phyloP scores from a whole-genome alignment of 2,113 vertebrate species.

The Rallus limicola region DNA sequence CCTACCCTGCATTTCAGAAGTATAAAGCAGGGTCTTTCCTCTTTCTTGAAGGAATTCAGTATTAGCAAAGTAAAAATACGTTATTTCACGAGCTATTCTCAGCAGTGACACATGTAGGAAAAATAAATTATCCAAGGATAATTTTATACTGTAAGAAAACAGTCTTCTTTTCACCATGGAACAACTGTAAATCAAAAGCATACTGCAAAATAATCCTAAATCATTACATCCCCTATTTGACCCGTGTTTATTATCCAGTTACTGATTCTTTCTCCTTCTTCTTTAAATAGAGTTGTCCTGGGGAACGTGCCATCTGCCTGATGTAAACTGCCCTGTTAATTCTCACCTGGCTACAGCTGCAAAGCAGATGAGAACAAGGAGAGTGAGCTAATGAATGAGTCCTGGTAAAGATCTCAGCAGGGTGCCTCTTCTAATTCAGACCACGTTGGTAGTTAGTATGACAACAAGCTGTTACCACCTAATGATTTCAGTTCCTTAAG shows the following conservation, averaged over 20 bases:
- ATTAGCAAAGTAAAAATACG: background rate
- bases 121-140: background rate
- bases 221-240: background rate
- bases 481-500: constrained; percentile 12
- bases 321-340: constrained; percentile 55
- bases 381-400: constrained; percentile 34
- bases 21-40: background rate
- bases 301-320: constrained; percentile 36
- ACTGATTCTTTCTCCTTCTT: background rate
- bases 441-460: background rate
- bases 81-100: background rate
- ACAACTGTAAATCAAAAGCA: background rate
- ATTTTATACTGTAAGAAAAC: background rate
- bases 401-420: constrained; percentile 20
- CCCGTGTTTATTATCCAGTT: background rate
- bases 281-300: constrained; percentile 31
- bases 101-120: background rate
- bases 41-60: background rate
- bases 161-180: background rate
- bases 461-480: constrained; percentile 47
- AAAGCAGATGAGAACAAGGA: constrained; percentile 51
- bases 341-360: constrained; percentile 54
- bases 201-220: background rate
- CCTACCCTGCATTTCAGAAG: background rate
- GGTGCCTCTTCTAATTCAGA: constrained; percentile 27